Conservation (phyloP, 1,140 invertebrate genomes). For the Meloidogyne chitwoodi region DNA sequence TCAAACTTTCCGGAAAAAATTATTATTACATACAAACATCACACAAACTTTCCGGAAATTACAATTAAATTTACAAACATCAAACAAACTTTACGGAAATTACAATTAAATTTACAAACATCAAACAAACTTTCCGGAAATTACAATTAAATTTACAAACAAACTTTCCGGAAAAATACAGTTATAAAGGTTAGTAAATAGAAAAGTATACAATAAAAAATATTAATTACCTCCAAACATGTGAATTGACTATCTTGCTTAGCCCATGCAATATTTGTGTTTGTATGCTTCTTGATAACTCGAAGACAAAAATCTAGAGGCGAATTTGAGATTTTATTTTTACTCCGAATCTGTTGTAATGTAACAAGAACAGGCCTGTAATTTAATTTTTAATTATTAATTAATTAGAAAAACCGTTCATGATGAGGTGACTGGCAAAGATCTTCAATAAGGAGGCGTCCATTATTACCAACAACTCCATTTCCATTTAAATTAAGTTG, state of each 20-base stretch:
- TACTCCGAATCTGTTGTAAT: conserved; percentile 1
- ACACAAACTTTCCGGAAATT: too few species aligned
- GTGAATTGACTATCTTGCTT: conserved; percentile 12
- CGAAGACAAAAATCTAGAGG: conserved; percentile 22
- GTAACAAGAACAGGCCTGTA: conserved; percentile 21
- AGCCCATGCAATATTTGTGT: conserved; percentile 27
- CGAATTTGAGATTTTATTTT: not conserved
- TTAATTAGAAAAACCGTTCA: conserved; percentile 7
- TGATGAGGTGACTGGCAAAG: conserved; percentile 15
- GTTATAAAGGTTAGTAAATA: not conserved
- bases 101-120: not conserved
- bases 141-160: not conserved
- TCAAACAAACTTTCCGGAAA: not conserved
- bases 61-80: too few species aligned
- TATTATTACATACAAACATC: too few species aligned
- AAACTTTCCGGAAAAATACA: not conserved
- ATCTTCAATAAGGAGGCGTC: conserved; percentile 19
- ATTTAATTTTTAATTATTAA: not conserved
- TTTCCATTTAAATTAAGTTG: not conserved
- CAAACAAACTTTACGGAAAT: too few species aligned
- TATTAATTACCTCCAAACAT: conserved; percentile 16
- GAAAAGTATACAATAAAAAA: not conserved
- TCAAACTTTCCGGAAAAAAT: not conserved
- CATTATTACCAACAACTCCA: not conserved
- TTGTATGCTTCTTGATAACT: conserved; percentile 15